Base-by-base conservation (phyloP, 2,888 invertebrate genomes). In the Eudasyphora cyanicolor region DNA sequence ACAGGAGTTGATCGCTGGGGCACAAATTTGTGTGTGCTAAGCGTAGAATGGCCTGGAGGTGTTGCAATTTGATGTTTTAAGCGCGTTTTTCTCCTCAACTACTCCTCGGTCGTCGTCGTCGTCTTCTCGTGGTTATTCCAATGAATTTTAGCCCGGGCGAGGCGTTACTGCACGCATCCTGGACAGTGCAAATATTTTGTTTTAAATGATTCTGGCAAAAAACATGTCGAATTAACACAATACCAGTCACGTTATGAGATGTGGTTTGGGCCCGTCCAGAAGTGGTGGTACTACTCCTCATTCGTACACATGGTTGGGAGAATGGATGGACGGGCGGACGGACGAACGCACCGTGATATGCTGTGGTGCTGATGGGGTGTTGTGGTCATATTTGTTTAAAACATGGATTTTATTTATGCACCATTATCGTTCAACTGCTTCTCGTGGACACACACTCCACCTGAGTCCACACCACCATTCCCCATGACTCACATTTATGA, bases 41-140 rank as follows among this genome's bases (percentile, higher is more conserved):
- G 69, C 75, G 85, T 32, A 86, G 85, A 86, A 87, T 88, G 86
- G 88, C 89, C 90, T 88, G 86, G 85, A 90, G 91, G 90, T 90
- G 90, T 90, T 90, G 90, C 90, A 90, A 89, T 90, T 90, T 89
- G 89, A 89, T 88, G 90, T 90, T 88, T 90, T 90, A 89, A 89
- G 88, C 90, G 89, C 86, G 87, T 80, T 85, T 71, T 17, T 35
- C 32, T 60, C 6, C 24, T 7, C 27, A 19, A 14, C 60, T n/a
- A n/a, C n/a, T n/a, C n/a, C 10, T 60, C n/a, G 19, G 4, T 54
- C 17, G 5, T 29, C 60, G 29, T 32, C 32, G n/a, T 60, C 17
- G 29, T n/a, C 29, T 1, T 57, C 19, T 60, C 60, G 35, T 64
- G 8, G 19, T 35, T 60, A 79, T 84, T 81, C 76, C 78, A 84